Percentiles rank a stretch among this genome's conserved stretches.
Evolutionary conservation across 2,113 vertebrate species (phyloP).

Genomic region (Puntigrus tetrazona): DNA sequence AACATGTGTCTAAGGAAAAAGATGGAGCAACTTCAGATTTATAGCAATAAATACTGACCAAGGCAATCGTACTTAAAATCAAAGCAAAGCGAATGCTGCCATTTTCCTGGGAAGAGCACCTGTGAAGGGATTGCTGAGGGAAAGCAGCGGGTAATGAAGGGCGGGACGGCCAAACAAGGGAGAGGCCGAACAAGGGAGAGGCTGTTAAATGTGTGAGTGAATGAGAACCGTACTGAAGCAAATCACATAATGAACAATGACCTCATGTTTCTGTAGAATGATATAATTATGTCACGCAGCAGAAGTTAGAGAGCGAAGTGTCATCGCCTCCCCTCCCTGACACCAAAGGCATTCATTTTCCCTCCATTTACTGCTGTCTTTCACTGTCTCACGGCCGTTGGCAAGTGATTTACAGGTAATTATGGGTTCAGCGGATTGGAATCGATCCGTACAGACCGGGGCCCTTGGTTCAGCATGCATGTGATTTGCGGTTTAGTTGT

Average conservation of each 20-base stretch:
- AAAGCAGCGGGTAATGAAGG: slow-evolving; percentile 1
- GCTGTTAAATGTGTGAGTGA: slow-evolving; percentile 21
- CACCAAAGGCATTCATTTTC: not conserved
- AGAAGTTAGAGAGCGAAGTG: slow-evolving; percentile 7
- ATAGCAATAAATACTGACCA: not conserved
- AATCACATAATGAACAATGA: slow-evolving; percentile 24
- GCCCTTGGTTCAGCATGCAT: not conserved
- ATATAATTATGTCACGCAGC: not conserved
- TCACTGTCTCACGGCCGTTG: not conserved
- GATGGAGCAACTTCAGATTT: not conserved
- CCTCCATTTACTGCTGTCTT: not conserved
- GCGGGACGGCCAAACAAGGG: slow-evolving; percentile 36
- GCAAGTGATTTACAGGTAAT: not conserved
- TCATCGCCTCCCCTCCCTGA: not conserved
- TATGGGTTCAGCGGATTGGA: not conserved
- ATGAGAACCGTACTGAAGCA: not conserved
- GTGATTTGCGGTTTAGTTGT: not conserved
- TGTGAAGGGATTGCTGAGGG: not conserved
- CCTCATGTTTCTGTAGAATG: not conserved
- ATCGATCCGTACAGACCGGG: not conserved
- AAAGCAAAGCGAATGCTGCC: not conserved
- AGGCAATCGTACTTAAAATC: not conserved
- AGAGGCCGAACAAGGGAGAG: slow-evolving; percentile 49
- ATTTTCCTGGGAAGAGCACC: slow-evolving; percentile 12
- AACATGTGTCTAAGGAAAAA: not conserved